Conservation (phyloP, 2,888 invertebrate genomes). For the Erannis defoliaria region DNA sequence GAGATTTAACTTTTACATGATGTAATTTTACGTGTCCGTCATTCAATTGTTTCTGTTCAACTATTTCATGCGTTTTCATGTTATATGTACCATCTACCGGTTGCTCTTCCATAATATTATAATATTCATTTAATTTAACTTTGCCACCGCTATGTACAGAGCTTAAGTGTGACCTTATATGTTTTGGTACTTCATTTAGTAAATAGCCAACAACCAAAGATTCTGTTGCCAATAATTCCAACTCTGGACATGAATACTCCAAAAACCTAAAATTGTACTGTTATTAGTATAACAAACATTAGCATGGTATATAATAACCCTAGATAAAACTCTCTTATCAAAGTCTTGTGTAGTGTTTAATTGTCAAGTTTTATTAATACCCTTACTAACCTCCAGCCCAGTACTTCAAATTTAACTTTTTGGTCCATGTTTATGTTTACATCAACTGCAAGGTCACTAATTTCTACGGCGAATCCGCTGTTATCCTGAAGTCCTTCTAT, state of each 20-base stretch:
- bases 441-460: conserved; percentile 58
- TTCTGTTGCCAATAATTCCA: conserved; percentile 38
- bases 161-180: conserved; percentile 40
- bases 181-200: conserved; percentile 55
- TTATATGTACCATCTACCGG: background rate
- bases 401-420: conserved; percentile 39
- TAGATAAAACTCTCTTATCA: background rate
- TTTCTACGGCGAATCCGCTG: conserved; percentile 57
- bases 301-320: background rate
- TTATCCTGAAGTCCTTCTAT: conserved; percentile 25
- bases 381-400: conserved; percentile 64
- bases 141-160: background rate
- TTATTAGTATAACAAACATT: background rate
- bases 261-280: conserved; percentile 45
- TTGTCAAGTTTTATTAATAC: no score
- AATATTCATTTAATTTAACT: background rate
- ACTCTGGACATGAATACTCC: conserved; percentile 42
- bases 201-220: conserved; percentile 54
- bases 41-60: background rate
- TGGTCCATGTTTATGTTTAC: conserved; percentile 42
- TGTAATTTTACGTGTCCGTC: background rate
- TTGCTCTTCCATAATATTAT: conserved; percentile 1
- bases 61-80: background rate
- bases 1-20: background rate
- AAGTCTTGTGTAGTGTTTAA: background rate